These are phyloP conservation scores for Pogona vitticeps DNA, from an alignment of 2,113 vertebrate species.

Conservation along the genomic window DNA sequence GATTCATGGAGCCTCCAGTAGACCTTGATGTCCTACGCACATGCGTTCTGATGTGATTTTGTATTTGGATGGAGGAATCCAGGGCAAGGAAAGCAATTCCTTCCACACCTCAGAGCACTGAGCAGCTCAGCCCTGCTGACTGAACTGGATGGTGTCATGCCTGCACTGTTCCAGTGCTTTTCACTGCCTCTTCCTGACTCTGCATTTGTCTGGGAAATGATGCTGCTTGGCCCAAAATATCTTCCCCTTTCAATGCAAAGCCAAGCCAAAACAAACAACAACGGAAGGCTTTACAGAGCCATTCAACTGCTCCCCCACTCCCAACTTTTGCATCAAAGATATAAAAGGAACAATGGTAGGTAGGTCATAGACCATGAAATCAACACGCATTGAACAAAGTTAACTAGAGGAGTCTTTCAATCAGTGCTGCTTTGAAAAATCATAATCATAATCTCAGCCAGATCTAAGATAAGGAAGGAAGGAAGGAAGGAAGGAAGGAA, in stretches of 20 bases:
- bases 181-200: constrained; percentile 50
- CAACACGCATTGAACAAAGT: not conserved
- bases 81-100: constrained; percentile 36
- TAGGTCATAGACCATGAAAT: not conserved
- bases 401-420: constrained; percentile 46
- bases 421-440: not conserved
- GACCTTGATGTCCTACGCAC: constrained; percentile 34
- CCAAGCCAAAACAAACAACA: not conserved
- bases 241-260: not conserved
- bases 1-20: not conserved
- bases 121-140: constrained; percentile 44
- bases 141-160: constrained; percentile 32
- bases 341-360: not conserved
- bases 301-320: not conserved
- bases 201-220: constrained; percentile 1
- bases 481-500: not conserved
- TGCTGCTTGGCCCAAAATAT: not conserved
- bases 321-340: not conserved
- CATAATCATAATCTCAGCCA: not conserved
- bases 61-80: constrained; percentile 45
- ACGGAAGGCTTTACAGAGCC: not conserved
- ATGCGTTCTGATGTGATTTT: constrained; percentile 12
- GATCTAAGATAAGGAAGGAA: not conserved
- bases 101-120: constrained; percentile 48
- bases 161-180: constrained; percentile 32